Evolutionary conservation across 2,888 invertebrate genomes (phyloP).

Genomic region (Caenorhabditis uteleia): DNA sequence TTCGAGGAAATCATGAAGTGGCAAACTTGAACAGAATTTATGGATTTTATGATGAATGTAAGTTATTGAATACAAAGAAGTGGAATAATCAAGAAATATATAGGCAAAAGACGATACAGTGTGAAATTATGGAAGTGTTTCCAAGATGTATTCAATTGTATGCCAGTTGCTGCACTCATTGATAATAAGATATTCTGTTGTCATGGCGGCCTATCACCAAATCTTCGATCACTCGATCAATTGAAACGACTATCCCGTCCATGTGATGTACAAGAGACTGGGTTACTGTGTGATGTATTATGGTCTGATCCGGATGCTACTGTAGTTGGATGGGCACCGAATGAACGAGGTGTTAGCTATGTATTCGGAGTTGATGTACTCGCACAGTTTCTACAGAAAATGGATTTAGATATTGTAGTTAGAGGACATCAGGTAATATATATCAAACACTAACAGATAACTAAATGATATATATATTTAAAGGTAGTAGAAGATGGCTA

Average conservation of each 20-base stretch:
- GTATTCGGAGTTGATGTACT: constrained; percentile 67
- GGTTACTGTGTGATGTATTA: constrained; percentile 63
- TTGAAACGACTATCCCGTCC: constrained; percentile 63
- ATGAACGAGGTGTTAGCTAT: constrained; percentile 66
- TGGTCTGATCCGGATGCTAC: constrained; percentile 67
- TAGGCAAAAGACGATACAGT: constrained; percentile 64
- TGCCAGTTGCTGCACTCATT: constrained; percentile 67
- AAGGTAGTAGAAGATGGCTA: constrained; percentile 65
- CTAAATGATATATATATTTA: constrained; percentile 3
- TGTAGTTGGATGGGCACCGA: constrained; percentile 65
- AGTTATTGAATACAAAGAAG: constrained; percentile 15
- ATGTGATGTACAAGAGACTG: constrained; percentile 66
- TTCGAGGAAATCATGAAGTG: constrained; percentile 68
- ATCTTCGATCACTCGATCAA: constrained; percentile 65
- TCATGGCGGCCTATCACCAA: constrained; percentile 65
- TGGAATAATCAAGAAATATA: constrained; percentile 5
- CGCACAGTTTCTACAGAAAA: constrained; percentile 61
- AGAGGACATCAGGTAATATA: constrained; percentile 60
- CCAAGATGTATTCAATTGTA: constrained; percentile 68
- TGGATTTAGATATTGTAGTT: constrained; percentile 68
- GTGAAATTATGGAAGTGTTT: constrained; percentile 66
- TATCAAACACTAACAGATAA: background rate
- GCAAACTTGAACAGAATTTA: constrained; percentile 66
- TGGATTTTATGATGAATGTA: constrained; percentile 68
- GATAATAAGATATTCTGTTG: constrained; percentile 67